Base-by-base conservation (phyloP, 92 coral and sea anemone genomes). In the Epizoanthus scotinus region DNA sequence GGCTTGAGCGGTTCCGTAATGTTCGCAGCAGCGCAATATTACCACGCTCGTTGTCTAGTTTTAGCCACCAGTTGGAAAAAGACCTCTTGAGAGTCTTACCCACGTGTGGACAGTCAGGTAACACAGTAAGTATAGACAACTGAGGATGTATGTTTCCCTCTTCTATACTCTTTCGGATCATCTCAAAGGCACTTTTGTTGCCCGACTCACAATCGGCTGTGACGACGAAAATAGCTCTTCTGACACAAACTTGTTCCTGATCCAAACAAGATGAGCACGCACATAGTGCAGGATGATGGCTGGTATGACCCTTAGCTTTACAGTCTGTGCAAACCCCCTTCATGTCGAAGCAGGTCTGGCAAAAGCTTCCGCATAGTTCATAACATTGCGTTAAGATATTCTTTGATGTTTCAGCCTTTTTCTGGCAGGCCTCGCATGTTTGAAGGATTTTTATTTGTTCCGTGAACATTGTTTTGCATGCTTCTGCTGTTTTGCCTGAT, bases 151-250 rank as follows among this genome's bases (percentile, higher is more conserved):
- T 60, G 19, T 24, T 50, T 20, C 73, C 87, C 20, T 84, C 87
- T 29, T 52, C 67, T 5, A 57, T 57, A 69, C 60, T 59, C 28
- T 70, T 60, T 60, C 71, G 38, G 42, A 42, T 70, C 65, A 71
- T 70, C 62, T 71, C 66, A 82, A 82, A 71, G 49, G 86, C 81
- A 26, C 86, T 79, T 62, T 82, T 82, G 86, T 82, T 82, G 86
- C 80, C 86, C 71, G 86, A 70, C 62, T 82, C 73, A 52, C 71
- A 82, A 62, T 82, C 86, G 38, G 86, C 73, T 14, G 64, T 72
- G 5, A 12, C 63, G 44, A 82, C 80, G 61, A 82, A 82, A 10
- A 82, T 71, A 4, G 70, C 81, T 21, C 81, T 68, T 71, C 21
- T 82, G 0, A 82, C 31, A 71, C 80, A 82, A 54, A 70, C 36